Evolutionary conservation across 2,797 vertebrate genomes (phyloP).

Genomic region (Numenius phaeopus): DNA sequence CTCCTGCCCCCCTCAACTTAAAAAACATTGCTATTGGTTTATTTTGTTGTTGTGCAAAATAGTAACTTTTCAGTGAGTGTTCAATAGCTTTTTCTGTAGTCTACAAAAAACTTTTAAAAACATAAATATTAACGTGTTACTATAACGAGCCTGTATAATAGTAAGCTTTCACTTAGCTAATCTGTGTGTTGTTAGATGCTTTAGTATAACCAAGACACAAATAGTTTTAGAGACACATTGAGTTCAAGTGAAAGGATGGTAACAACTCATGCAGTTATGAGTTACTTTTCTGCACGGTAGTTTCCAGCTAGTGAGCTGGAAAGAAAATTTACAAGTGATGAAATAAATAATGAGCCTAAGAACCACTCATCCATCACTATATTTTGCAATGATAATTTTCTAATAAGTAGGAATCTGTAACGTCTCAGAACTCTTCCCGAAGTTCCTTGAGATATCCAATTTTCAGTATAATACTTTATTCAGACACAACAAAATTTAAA

Average conservation of each 20-base stretch:
- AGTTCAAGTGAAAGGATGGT: neutral
- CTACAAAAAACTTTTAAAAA: neutral
- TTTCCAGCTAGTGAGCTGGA: neutral
- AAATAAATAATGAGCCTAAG: constrained; percentile 4
- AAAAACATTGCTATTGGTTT: neutral
- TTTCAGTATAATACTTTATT: neutral
- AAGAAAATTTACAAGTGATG: neutral
- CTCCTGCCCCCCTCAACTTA: neutral
- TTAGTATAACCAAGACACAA: neutral
- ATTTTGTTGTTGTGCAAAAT: neutral
- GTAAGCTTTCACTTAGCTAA: neutral
- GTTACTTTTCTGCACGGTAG: neutral
- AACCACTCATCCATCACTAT: neutral
- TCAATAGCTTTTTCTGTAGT: neutral
- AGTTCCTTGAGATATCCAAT: neutral
- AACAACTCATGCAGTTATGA: neutral
- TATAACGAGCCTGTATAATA: neutral
- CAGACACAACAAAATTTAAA: neutral
- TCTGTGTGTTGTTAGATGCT: neutral
- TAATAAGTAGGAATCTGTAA: neutral
- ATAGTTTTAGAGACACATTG: neutral
- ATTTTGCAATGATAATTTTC: constrained; percentile 31
- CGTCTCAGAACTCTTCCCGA: neutral
- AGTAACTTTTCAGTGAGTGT: neutral
- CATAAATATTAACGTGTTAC: neutral